These are phyloP conservation scores for Chelmon rostratus DNA, from an alignment of 2,797 vertebrate genomes.

Conservation along the genomic window DNA sequence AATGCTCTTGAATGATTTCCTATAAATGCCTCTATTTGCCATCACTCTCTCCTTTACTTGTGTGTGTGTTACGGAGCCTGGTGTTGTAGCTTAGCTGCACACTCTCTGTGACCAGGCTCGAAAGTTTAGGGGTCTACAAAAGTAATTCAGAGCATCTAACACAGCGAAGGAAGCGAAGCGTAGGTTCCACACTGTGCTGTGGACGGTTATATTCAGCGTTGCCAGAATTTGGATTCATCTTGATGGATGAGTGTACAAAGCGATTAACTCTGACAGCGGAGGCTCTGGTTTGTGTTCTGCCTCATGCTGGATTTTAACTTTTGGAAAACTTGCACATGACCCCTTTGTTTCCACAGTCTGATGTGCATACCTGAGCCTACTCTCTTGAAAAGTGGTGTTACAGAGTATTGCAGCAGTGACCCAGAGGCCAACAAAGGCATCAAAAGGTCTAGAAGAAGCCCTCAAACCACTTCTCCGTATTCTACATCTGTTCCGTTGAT, in stretches of 20 bases:
- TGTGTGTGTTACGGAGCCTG: background rate
- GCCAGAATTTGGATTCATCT: background rate
- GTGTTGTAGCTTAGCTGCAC: slow-evolving; percentile 1
- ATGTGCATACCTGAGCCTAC: background rate
- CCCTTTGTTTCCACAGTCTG: background rate
- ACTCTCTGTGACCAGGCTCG: background rate
- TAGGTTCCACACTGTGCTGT: background rate
- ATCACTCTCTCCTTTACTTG: background rate
- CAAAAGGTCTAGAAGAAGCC: background rate
- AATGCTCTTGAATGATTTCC: slow-evolving; percentile 37
- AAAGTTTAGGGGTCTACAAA: background rate
- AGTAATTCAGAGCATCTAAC: background rate
- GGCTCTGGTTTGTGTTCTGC: background rate
- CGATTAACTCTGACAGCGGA: background rate
- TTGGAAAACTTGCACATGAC: background rate
- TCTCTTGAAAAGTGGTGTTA: background rate
- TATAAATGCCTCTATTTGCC: slow-evolving; percentile 16
- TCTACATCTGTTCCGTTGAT: background rate
- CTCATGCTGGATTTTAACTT: background rate
- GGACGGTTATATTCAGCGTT: no score
- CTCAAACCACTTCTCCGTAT: background rate
- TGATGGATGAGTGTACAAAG: background rate
- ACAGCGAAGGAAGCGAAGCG: background rate
- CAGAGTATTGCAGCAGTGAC: background rate
- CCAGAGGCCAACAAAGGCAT: background rate